Conservation (phyloP, 2,113 vertebrate genomes). For the Pachycephala philippinensis region DNA sequence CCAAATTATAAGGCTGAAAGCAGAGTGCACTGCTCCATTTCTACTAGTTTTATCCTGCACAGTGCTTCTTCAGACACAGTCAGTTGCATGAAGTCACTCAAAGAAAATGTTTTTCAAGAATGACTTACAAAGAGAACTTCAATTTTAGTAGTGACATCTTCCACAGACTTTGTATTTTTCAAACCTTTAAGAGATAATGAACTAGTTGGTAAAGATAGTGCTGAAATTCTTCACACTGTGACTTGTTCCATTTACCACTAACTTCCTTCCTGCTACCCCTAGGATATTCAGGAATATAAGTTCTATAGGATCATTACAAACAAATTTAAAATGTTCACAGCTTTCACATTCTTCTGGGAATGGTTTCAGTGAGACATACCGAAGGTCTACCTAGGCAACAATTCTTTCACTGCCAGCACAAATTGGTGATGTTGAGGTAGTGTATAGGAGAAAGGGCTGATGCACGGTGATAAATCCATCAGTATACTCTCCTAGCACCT, state of each 20-base stretch:
- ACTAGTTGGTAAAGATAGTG: neutral
- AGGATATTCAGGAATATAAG: neutral
- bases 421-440: neutral
- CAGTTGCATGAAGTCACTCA: neutral
- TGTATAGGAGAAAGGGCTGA: neutral
- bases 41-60: neutral
- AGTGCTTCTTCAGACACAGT: neutral
- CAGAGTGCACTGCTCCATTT: neutral
- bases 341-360: neutral
- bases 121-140: neutral
- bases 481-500: neutral
- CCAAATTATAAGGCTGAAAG: neutral
- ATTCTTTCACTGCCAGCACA: neutral
- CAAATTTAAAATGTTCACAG: neutral
- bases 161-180: neutral
- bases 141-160: neutral
- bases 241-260: constrained; percentile 28
- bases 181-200: neutral
- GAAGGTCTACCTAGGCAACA: neutral
- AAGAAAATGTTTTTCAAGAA: neutral
- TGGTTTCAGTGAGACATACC: neutral
- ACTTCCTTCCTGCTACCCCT: neutral
- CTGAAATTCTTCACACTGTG: constrained; percentile 23
- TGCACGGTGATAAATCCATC: neutral
- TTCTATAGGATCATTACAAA: neutral